phyloP scores from a whole-genome alignment of 2,797 vertebrate species.

The Triplophysa yarkandensis region DNA sequence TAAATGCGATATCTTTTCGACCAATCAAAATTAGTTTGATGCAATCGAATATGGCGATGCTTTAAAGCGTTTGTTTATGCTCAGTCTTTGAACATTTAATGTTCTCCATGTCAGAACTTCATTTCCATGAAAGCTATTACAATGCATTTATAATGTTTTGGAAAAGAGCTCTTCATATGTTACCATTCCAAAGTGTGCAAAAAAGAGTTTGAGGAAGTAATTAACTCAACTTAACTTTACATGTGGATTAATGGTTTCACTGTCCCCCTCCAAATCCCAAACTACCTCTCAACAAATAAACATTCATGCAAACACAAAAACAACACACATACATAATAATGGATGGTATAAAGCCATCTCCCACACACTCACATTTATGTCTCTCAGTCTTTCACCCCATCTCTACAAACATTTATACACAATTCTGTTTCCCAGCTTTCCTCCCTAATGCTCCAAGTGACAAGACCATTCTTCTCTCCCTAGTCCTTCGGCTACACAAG shows the following conservation, averaged over 20 bases:
- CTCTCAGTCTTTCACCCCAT: conserved; percentile 5
- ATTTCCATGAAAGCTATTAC: no score
- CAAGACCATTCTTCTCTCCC: conserved; percentile 27
- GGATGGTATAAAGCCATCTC: conserved; percentile 31
- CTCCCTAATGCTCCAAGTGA: conserved; percentile 29
- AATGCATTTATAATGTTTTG: no score
- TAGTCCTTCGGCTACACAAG: conserved; percentile 36
- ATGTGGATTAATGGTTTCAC: conserved; percentile 67
- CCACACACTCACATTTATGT: conserved; percentile 5
- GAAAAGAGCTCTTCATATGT: no score
- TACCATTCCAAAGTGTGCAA: conserved; percentile 25
- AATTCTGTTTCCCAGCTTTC: conserved; percentile 30
- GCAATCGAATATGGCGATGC: no score
- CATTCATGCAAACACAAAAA: conserved; percentile 3
- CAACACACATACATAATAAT: conserved; percentile 48
- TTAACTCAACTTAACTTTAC: conserved; percentile 65
- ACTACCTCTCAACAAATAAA: neutral
- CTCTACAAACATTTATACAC: conserved; percentile 31
- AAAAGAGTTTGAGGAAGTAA: conserved; percentile 63
- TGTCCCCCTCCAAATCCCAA: conserved; percentile 13
- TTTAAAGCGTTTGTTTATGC: no score
- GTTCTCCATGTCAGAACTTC: no score
- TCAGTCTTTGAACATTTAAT: no score
- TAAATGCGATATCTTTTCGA: no score
- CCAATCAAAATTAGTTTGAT: no score